These are phyloP conservation scores for Dasysyrphus albostriatus DNA, from an alignment of 2,888 invertebrate species.

Conservation along the genomic window DNA sequence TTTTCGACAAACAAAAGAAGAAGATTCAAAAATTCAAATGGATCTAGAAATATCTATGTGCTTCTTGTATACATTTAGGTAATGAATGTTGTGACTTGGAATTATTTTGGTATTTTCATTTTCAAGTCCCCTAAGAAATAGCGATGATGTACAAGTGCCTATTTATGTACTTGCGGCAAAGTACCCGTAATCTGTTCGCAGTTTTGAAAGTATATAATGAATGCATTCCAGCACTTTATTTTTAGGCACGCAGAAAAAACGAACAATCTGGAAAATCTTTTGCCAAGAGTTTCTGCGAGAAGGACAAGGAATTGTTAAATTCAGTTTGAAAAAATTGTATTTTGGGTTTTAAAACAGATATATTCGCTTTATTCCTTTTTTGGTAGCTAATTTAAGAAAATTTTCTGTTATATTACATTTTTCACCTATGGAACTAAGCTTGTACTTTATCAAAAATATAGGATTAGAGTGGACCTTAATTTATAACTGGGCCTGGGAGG, in stretches of 20 bases:
- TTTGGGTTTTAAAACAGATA: not conserved
- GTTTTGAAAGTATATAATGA: not conserved
- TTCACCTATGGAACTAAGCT: no score
- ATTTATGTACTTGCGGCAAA: constrained; percentile 10
- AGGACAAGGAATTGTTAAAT: not conserved
- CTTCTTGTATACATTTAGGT: no score
- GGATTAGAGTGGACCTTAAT: no score
- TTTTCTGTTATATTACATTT: no score
- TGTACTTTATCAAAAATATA: no score
- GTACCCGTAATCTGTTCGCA: not conserved
- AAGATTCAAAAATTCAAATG: not conserved
- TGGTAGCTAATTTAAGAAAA: no score
- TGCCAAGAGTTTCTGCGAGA: not conserved
- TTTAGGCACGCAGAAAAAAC: not conserved
- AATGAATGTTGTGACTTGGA: not conserved
- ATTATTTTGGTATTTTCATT: not conserved
- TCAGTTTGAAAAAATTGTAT: not conserved
- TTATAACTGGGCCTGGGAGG: no score
- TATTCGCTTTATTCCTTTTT: not conserved
- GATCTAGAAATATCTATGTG: not conserved
- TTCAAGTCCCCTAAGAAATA: not conserved
- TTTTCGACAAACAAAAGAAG: not conserved
- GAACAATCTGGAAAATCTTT: constrained; percentile 2
- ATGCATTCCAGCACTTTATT: constrained; percentile 5
- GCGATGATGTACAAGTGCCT: not conserved